phyloP scores from a whole-genome alignment of 2,888 invertebrate genomes.

The Aporophyla nigra region DNA sequence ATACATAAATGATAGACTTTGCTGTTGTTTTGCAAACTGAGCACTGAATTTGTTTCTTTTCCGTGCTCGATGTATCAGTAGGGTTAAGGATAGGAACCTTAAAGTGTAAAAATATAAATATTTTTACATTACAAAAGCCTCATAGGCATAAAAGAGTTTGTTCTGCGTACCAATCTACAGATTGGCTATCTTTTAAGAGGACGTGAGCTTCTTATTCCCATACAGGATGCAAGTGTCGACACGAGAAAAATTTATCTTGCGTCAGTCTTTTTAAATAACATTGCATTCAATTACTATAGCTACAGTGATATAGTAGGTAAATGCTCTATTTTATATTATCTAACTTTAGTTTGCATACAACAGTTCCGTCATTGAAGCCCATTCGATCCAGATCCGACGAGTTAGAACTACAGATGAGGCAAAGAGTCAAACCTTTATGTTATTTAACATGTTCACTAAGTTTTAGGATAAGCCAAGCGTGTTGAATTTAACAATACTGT shows the following conservation, averaged over 20 bases:
- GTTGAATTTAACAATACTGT: background rate
- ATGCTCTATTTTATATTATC: constrained; percentile 41
- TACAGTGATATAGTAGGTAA: background rate
- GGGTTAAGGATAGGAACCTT: constrained; percentile 39
- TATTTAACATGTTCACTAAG: constrained; percentile 29
- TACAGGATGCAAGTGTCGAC: too few relatives aligned
- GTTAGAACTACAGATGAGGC: constrained; percentile 49
- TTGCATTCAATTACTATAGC: background rate
- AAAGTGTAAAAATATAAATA: constrained; percentile 16
- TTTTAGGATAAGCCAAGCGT: constrained; percentile 22
- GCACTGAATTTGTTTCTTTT: constrained; percentile 43
- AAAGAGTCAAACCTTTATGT: constrained; percentile 14
- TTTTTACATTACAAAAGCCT: background rate
- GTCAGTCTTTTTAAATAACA: background rate
- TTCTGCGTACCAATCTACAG: background rate
- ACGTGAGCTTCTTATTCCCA: background rate
- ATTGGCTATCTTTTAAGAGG: background rate
- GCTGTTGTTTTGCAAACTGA: constrained; percentile 44
- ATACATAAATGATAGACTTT: constrained; percentile 35
- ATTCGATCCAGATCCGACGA: constrained; percentile 58
- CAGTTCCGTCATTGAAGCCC: constrained; percentile 15
- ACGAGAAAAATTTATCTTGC: background rate
- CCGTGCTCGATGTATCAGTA: constrained; percentile 17
- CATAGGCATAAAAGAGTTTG: background rate
- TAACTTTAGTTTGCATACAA: constrained; percentile 53